Evolutionary conservation across 1,140 invertebrate genomes (phyloP), one percentile per base, ranked within the genome.

Genomic region (Temnothorax longispinosus): DNA sequence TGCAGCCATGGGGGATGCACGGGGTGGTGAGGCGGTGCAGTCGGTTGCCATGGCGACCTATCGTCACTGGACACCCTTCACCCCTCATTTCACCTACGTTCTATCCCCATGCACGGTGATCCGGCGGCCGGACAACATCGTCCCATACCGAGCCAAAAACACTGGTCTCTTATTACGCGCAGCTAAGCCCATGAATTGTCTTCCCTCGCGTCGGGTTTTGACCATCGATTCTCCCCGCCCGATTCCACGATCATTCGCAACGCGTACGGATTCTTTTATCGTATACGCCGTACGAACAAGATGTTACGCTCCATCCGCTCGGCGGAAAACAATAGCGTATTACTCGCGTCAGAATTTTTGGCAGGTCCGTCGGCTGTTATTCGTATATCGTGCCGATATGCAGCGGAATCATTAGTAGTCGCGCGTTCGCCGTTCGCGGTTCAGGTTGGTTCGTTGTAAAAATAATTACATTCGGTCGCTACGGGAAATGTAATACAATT

Each of bases 41-140:
- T 95, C 95, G 94, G 95, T 95, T 95, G 91, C 95, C 94, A 95
- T 95, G 93, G 93, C 90, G 91, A 95, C 94, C 93, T 93, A 94
- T 92, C 94, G 94, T 94, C 93, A 94, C 95, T 95, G 94, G 95
- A 95, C 95, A 95, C 94, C 92, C 94, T 93, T 90, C 85, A 74
- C 78, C 90, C 90, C 85, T 91, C 81, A 88, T 88, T 92, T 90
- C 90, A 91, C 82, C 91, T 88, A 90, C 92, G 87, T 91, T 92
- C 92, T 77, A 85, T 74, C 92, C 88, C 87, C 90, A 86, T 91
- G 78, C 91, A 89, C 92, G 92, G 91, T 92, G 93, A 94, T 93
- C 91, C 92, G 90, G 90, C 91, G 92, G 89, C 93, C 92, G 91
- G 93, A 94, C 93, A 93, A 93, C 93, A 93, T 93, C 91, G 93